Base-by-base conservation (phyloP, 1,140 invertebrate species). In the Drosophila tani region DNA sequence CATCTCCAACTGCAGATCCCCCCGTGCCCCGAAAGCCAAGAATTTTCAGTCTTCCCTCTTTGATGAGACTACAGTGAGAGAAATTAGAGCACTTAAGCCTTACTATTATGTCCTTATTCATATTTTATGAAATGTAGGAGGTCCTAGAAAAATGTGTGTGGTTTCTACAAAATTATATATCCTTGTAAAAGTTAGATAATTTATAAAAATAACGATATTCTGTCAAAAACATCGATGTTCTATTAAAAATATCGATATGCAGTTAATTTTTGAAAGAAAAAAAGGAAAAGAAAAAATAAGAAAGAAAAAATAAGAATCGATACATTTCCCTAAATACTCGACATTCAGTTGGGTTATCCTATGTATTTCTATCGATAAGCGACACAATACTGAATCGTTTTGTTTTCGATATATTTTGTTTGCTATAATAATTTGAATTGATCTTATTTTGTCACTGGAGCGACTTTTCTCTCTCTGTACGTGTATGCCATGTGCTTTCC, bases 401-500 rank as follows among this genome's bases (percentile, higher is more conserved):
- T 4, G 1, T 5, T 15, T 53, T 14, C 3, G 5, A 35, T 35
- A 5, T 15, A 40, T 29, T 29, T 29, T 29, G n/a, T n/a, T 1
- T 5, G 7, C 27, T 29, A 29, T 15, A 14, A 14, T 5, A 40
- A 5, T 40, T 14, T 27, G 24, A 29, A 50, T 14, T 7, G 15
- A n/a, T 17, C 5, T 14, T 3, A 12, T 14, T 29, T 17, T 35
- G 3, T 35, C 12, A 8, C n/a, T 15, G 12, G 0, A 21, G 15
- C 3, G 3, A 35, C 7, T 46, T 46, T 70, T 70, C 19, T 35
- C 11, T 2, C 49, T 29, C 49, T 68, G 63, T 35, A 55, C 63
- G n/a, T 51, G 63, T 46, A 46, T 70, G 68, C 50, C 66, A 73
- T 71, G 45, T 73, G 53, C 69, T 82, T 74, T 79, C 35, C 65